Conservation (phyloP, 2,888 invertebrate genomes). For the Rugalucina vietnamica region DNA sequence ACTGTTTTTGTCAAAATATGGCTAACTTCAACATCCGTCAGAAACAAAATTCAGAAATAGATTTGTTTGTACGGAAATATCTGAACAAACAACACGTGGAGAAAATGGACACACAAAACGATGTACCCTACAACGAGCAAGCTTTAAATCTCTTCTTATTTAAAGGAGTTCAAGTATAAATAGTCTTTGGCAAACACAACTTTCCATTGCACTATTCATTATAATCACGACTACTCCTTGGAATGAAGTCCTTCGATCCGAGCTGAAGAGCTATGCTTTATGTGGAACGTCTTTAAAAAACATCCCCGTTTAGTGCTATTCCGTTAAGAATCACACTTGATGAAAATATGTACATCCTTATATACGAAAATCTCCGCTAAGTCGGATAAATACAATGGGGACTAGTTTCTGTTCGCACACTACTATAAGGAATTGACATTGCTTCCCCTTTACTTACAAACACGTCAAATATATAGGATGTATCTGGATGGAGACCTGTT, state of each 20-base stretch:
- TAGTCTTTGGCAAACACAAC: background rate
- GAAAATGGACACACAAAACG: too few species aligned
- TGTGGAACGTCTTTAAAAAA: background rate
- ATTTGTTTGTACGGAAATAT: too few species aligned
- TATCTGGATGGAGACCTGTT: constrained; percentile 75
- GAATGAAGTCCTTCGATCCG: background rate
- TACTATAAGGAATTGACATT: constrained; percentile 76
- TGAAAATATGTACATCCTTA: too few species aligned
- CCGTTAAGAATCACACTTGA: background rate
- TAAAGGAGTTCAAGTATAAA: too few species aligned
- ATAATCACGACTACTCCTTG: background rate
- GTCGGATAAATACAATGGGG: constrained; percentile 62
- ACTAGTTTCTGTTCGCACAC: constrained; percentile 77
- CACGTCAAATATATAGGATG: constrained; percentile 80
- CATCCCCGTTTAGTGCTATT: background rate
- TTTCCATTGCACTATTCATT: background rate
- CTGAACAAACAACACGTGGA: too few species aligned
- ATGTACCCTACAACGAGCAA: too few species aligned
- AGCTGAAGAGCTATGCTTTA: background rate
- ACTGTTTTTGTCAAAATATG: too few species aligned
- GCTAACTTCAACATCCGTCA: too few species aligned
- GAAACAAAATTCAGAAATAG: too few species aligned
- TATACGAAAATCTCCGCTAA: too few species aligned
- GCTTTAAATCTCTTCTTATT: too few species aligned
- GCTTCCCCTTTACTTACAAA: constrained; percentile 76